Evolutionary conservation across 1,140 invertebrate genomes (phyloP).

Genomic region (Lethocerus indicus): DNA sequence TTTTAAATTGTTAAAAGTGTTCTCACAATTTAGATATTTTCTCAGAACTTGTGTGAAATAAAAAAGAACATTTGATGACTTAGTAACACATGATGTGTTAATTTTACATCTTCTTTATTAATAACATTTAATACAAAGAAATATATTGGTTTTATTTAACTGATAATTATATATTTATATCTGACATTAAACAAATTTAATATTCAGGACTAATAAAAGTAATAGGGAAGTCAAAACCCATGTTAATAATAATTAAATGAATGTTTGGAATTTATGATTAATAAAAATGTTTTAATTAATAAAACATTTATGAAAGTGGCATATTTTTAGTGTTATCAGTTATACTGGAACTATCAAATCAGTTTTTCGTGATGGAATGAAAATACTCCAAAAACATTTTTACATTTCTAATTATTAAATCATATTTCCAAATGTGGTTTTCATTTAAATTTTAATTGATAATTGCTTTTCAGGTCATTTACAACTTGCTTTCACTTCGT

Average conservation of each 20-base stretch:
- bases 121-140: not conserved
- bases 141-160: not conserved
- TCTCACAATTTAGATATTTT: not conserved
- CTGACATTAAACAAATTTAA: not conserved
- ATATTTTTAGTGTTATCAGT: not conserved
- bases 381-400: no score
- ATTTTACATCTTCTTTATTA: not conserved
- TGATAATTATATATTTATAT: not conserved
- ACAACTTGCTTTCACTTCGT: constrained; percentile 81
- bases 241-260: no score
- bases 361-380: not conserved
- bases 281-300: no score
- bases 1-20: not conserved
- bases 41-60: not conserved
- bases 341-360: not conserved
- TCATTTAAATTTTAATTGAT: not conserved
- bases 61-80: not conserved
- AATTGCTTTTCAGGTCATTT: constrained; percentile 53
- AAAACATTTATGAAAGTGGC: not conserved
- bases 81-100: not conserved
- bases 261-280: no score
- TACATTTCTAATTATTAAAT: no score
- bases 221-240: not conserved
- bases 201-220: not conserved
- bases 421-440: not conserved